A percentile compares a stretch with the other conserved stretches of the same genome.
Evolutionary conservation across 2,888 invertebrate species (phyloP).

Genomic region (Octodonta nipae): DNA sequence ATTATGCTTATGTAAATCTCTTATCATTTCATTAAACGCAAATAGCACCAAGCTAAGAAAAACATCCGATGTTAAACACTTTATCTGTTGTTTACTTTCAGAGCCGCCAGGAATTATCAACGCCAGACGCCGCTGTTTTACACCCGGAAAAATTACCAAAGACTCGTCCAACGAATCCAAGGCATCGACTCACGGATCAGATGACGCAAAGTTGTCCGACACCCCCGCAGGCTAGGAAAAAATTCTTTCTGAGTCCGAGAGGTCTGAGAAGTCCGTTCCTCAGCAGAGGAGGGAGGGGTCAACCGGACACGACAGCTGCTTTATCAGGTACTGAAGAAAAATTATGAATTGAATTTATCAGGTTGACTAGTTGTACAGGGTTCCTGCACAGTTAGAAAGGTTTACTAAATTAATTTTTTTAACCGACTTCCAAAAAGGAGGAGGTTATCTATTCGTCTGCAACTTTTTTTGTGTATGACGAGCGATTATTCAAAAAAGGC

Average conservation of each 20-base stretch:
- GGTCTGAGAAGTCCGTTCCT: slow-evolving; percentile 66
- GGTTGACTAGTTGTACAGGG: too few relatives aligned
- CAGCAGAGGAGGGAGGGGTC: slow-evolving; percentile 35
- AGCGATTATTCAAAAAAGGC: too few relatives aligned
- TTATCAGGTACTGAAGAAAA: slow-evolving; percentile 68
- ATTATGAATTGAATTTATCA: too few relatives aligned
- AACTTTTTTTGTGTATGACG: too few relatives aligned
- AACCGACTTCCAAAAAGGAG: too few relatives aligned
- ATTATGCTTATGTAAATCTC: too few relatives aligned
- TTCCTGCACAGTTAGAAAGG: too few relatives aligned
- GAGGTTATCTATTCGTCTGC: too few relatives aligned
- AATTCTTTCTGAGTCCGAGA: slow-evolving; percentile 72
- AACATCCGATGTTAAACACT: too few relatives aligned
- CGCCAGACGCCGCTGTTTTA: slow-evolving; percentile 10
- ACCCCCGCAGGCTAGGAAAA: slow-evolving; percentile 60
- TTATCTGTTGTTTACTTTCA: slow-evolving; percentile 9
- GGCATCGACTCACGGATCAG: slow-evolving; percentile 35
- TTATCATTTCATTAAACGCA: too few relatives aligned
- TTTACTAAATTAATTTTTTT: too few relatives aligned
- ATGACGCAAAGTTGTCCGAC: slow-evolving; percentile 69
- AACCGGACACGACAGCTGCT: slow-evolving; percentile 43
- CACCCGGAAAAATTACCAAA: slow-evolving; percentile 47
- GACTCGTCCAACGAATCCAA: slow-evolving; percentile 43
- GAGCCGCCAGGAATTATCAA: slow-evolving; percentile 24
- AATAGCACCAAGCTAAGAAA: too few relatives aligned